Evolutionary conservation across 2,797 vertebrate genomes (phyloP), one percentile per base, ranked within the genome.

Genomic region (Urophycis tenuis): DNA sequence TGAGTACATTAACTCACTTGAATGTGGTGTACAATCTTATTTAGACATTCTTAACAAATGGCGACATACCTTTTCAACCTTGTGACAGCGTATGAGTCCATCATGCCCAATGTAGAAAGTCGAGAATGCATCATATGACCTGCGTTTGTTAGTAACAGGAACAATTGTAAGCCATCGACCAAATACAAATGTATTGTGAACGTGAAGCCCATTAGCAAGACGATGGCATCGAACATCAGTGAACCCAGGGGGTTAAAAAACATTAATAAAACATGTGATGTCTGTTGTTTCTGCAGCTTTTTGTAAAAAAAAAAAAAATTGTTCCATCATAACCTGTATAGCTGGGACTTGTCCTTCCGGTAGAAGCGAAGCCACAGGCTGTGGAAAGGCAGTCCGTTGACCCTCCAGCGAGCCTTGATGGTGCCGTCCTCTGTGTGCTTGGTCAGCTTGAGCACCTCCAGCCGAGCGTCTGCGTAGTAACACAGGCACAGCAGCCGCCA

Each of bases 381-480:
- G 81, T 94, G 90, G 75, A 94, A 85, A 3, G 96, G 96, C 49
- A 98, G 88, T 3, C 95, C 96, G 0, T 83, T 87, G 11, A 98
- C 82, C 72, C 95, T 92, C 97, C 96, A 98, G 64, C 96, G 95
- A 2, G 96, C 95, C 78, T 95, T 93, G 35, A 98, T 87, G 25
- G 92, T 95, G 80, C 94, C 89, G 0, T 96, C 95, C 90, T 97
- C 96, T 0, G 88, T 85, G 87, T 97, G 96, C 77, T 93, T 95
- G 1, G 95, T 97, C 49, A 98, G 91, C 84, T 95, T 96, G 81
- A 97, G 90, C 53, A 97, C 92, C 82, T 98, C 96, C 77, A 98
- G 80, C 17, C 39, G 88, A 22, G 93, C 83, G 10, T 93, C 91
- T 10, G 92, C 88, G n/a, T 95, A 96, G 87, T 96, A 97, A 45